Percentiles rank a stretch among this genome's conserved stretches.
Conservation (phyloP, 2,797 vertebrate species). For the Crenuchus spilurus region DNA sequence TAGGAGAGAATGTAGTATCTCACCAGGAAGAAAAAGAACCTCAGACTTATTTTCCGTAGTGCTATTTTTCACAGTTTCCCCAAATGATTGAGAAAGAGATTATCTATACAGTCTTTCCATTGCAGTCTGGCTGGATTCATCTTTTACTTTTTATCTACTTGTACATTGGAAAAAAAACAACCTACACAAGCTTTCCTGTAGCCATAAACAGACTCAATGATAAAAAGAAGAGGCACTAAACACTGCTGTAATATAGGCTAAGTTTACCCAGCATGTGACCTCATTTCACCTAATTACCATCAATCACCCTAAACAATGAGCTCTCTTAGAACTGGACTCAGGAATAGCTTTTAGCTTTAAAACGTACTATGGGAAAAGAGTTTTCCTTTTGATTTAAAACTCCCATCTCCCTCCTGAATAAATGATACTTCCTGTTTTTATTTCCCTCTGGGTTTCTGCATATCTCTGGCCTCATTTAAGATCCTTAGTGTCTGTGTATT, state of each 20-base stretch:
- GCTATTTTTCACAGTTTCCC: constrained; percentile 18
- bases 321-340: constrained; percentile 26
- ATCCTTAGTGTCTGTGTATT: constrained; percentile 12
- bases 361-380: background rate
- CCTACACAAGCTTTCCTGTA: constrained; percentile 42
- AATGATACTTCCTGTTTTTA: constrained; percentile 24
- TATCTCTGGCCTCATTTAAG: constrained; percentile 38
- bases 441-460: constrained; percentile 2
- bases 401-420: constrained; percentile 15
- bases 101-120: constrained; percentile 38
- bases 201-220: constrained; percentile 52
- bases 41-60: constrained; percentile 8
- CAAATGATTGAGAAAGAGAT: constrained; percentile 29
- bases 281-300: constrained; percentile 55
- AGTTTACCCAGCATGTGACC: constrained; percentile 33
- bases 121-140: constrained; percentile 20
- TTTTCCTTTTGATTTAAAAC: constrained; percentile 19
- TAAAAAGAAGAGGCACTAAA: constrained; percentile 19
- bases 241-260: constrained; percentile 31
- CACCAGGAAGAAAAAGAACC: constrained; percentile 8
- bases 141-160: constrained; percentile 4
- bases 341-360: constrained; percentile 37
- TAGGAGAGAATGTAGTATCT: constrained; percentile 16
- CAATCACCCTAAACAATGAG: constrained; percentile 43
- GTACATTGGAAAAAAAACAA: constrained; percentile 14